Base-by-base conservation (phyloP, 2,113 vertebrate species). In the Alethe diademata region DNA sequence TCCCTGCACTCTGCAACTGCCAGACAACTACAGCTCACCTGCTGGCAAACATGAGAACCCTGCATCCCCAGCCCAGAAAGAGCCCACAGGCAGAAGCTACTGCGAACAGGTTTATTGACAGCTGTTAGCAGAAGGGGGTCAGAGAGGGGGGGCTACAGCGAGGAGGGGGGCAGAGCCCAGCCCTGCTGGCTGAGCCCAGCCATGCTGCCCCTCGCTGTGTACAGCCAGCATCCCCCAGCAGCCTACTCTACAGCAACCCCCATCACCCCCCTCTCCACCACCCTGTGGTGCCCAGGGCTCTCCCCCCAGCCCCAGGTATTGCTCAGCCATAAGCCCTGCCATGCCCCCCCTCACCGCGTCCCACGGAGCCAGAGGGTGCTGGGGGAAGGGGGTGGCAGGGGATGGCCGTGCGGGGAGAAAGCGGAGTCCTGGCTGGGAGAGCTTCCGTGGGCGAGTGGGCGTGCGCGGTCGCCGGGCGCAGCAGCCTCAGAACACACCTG, bases 401-500 rank as follows among this genome's bases (percentile, higher is more conserved):
- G 69, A 70, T 82, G 92, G 97, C 90, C 90, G 96, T 94, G 96
- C 88, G 86, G 93, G 92, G 95, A 83, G 71, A 97, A 97, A 96
- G 96, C 92, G 14, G 93, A 94, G 93, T 97, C 97, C 96, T 94
- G 97, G 93, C 16, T 89, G 86, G 90, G 95, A 90, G 58, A 93
- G 86, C 94, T 65, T 96, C 88, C 97, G 9, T 94, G 95, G 87
- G 91, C 28, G 79, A 91, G 92, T 53, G 54, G 90, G 93, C n/a
- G 88, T 85, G 88, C 85, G 33, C 83, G 3, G 93, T 97, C 81
- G 93, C 96, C 3, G 94, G 89, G 96, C 61, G 31, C 97, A 94
- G 93, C 92, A 93, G 92, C 95, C 96, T 97, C 97, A 97, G 96
- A 98, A 98, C 95, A 97, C 97, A 98, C 97, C 97, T 97, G 95